Evolutionary conservation across 2,797 vertebrate species (phyloP).

Genomic region (Micrastur ruficollis): DNA sequence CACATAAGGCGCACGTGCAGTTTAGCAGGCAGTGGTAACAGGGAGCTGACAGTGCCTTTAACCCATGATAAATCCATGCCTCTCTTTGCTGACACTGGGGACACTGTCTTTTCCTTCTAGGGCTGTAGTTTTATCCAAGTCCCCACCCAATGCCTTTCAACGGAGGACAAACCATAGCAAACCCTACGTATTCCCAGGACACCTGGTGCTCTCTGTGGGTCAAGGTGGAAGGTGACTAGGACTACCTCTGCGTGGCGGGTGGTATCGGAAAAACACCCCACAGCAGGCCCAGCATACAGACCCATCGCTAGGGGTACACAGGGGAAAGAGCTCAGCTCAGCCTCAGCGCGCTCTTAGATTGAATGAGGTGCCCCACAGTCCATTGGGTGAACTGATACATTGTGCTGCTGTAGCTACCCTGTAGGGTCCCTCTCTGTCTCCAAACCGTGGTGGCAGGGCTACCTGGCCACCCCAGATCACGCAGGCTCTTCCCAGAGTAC

Average conservation of each 20-base stretch:
- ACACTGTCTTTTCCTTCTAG: background rate
- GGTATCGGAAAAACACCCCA: background rate
- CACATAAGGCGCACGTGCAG: background rate
- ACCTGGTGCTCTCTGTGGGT: background rate
- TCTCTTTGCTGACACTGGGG: background rate
- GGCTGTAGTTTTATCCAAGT: background rate
- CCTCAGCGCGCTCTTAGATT: background rate
- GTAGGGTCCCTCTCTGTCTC: background rate
- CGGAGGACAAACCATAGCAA: background rate
- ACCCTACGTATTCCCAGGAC: fast-evolving
- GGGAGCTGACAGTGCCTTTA: background rate
- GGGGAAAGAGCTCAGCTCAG: background rate
- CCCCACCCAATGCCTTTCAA: background rate
- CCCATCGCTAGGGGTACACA: background rate
- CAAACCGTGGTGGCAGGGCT: background rate
- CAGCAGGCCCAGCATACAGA: background rate
- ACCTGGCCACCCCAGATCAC: background rate
- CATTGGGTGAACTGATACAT: background rate
- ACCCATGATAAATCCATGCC: background rate
- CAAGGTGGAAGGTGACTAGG: background rate
- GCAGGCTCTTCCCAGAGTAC: background rate
- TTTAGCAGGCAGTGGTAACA: background rate
- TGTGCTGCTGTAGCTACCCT: background rate
- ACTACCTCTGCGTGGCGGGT: background rate
- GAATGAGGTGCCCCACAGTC: background rate